Evolutionary conservation across 1,140 invertebrate species (phyloP).

Genomic region (Bombus affinis): DNA sequence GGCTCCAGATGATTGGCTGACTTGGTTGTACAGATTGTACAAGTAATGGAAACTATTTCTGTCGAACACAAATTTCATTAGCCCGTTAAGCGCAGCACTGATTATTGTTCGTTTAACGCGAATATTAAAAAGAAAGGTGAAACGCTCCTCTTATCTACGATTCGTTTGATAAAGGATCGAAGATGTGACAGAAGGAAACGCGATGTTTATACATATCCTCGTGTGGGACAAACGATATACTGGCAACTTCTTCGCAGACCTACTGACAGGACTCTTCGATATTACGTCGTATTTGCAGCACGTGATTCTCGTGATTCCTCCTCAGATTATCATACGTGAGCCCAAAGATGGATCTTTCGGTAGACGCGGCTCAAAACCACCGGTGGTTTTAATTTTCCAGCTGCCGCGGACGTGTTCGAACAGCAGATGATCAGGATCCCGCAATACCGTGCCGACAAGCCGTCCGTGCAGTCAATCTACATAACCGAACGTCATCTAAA

Average conservation of each 20-base stretch:
- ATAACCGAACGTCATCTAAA: constrained; percentile 76
- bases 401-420: constrained; percentile 52
- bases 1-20: constrained; percentile 81
- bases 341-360: not conserved
- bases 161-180: constrained; percentile 60
- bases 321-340: constrained; percentile 76
- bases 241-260: constrained; percentile 80
- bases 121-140: not conserved
- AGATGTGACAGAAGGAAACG: constrained; percentile 80
- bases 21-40: constrained; percentile 82
- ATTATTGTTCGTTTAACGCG: not conserved
- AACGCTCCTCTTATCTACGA: not conserved
- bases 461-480: constrained; percentile 70
- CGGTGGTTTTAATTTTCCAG: constrained; percentile 55
- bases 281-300: constrained; percentile 80
- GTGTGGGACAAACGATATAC: constrained; percentile 81
- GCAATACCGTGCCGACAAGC: constrained; percentile 10
- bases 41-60: constrained; percentile 73
- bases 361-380: not conserved
- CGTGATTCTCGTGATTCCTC: constrained; percentile 82
- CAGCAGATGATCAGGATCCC: constrained; percentile 63
- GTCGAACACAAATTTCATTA: not conserved
- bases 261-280: constrained; percentile 83
- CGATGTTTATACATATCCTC: constrained; percentile 84
- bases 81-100: too few species aligned